phyloP scores from a whole-genome alignment of 2,888 invertebrate species.

The Plebejus melissa region DNA sequence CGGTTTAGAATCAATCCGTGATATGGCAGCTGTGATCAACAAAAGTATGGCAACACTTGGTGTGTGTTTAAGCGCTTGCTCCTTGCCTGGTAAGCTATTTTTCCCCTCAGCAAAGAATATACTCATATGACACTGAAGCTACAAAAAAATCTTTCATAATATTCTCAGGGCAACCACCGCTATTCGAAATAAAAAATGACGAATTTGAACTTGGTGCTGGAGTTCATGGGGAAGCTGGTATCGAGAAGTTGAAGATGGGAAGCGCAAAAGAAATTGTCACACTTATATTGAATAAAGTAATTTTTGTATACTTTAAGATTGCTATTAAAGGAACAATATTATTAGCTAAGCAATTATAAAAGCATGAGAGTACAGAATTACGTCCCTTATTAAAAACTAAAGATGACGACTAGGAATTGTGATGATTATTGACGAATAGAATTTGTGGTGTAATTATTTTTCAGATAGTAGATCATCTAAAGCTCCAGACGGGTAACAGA shows the following conservation, averaged over 20 bases:
- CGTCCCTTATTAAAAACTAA: too few species aligned
- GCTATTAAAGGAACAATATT: too few species aligned
- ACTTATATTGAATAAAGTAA: slow-evolving; percentile 69
- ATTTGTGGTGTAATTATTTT: neutral
- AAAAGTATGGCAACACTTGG: slow-evolving; percentile 84
- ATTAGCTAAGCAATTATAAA: too few species aligned
- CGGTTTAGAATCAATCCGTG: slow-evolving; percentile 76
- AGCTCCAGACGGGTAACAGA: slow-evolving; percentile 51
- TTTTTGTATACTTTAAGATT: too few species aligned
- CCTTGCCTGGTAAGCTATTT: slow-evolving; percentile 76
- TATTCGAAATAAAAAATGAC: slow-evolving; percentile 81
- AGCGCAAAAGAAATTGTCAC: slow-evolving; percentile 69
- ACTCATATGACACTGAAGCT: neutral
- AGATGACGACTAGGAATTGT: too few species aligned
- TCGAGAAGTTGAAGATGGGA: slow-evolving; percentile 62
- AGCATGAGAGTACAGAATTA: too few species aligned
- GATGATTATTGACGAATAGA: too few species aligned
- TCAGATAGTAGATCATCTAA: slow-evolving; percentile 58
- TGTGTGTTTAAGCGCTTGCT: slow-evolving; percentile 83
- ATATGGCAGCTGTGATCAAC: slow-evolving; percentile 65
- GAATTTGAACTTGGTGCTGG: slow-evolving; percentile 83
- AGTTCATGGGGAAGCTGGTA: slow-evolving; percentile 77
- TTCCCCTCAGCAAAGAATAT: neutral
- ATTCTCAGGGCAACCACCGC: slow-evolving; percentile 71
- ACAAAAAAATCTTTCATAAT: neutral